Conservation (phyloP, 2,797 vertebrate species). For the Melanotaenia pygmaea region DNA sequence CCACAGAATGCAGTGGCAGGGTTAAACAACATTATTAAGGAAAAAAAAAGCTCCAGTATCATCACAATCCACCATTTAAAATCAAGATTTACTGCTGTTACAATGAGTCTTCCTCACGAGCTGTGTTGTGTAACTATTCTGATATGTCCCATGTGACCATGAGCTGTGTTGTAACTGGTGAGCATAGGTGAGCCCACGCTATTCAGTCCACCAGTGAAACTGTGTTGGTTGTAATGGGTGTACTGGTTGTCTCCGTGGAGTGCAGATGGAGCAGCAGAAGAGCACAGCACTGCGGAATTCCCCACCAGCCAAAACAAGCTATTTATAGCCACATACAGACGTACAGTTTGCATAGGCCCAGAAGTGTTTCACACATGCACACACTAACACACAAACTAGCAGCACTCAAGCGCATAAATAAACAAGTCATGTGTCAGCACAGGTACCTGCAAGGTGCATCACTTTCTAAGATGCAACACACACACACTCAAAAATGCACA, state of each 20-base stretch:
- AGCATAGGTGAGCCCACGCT: constrained; percentile 11
- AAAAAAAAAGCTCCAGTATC: constrained; percentile 29
- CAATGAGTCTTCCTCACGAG: constrained; percentile 36
- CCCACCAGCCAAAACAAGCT: constrained; percentile 74
- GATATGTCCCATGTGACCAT: constrained; percentile 52
- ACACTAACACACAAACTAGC: constrained; percentile 21
- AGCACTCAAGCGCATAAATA: constrained; percentile 23
- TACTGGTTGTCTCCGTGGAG: constrained; percentile 60
- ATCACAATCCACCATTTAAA: constrained; percentile 43
- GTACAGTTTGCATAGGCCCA: constrained; percentile 61
- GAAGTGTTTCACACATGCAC: constrained; percentile 31
- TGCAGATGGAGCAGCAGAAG: constrained; percentile 71
- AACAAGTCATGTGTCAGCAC: constrained; percentile 17
- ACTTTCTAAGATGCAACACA: constrained; percentile 10
- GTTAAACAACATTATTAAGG: constrained; percentile 16
- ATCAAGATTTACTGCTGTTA: constrained; percentile 46
- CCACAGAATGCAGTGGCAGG: neutral
- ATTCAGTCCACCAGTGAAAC: constrained; percentile 42
- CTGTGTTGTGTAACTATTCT: constrained; percentile 50
- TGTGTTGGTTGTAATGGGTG: constrained; percentile 56
- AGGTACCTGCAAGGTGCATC: constrained; percentile 30
- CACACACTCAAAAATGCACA: constrained; percentile 6
- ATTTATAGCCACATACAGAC: constrained; percentile 73
- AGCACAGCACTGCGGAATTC: constrained; percentile 79
- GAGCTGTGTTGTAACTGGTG: constrained; percentile 31